Conservation (phyloP, 2,797 vertebrate genomes). For the Acipenser oxyrinchus region DNA sequence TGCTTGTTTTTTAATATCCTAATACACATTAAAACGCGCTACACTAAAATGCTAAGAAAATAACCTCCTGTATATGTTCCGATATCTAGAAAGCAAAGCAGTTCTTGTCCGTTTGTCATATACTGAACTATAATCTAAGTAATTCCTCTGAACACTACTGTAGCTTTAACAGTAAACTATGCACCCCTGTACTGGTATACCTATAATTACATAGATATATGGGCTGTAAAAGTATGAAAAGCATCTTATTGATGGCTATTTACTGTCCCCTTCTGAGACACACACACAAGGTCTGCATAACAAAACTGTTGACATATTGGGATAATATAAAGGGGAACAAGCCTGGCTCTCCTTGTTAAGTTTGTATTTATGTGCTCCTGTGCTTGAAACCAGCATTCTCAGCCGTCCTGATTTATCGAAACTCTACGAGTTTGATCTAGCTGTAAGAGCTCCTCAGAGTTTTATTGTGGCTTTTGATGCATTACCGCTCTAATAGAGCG, state of each 20-base stretch:
- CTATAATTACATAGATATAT: background rate
- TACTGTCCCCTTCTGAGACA: background rate
- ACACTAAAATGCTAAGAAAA: no score
- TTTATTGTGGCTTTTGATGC: background rate
- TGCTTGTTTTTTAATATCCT: no score
- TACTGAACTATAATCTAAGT: no score
- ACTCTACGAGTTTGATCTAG: slow-evolving; percentile 1
- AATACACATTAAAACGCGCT: no score
- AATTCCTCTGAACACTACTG: no score
- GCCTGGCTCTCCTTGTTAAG: background rate
- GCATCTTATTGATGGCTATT: background rate
- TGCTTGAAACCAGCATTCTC: background rate
- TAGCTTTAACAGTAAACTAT: no score
- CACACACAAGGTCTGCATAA: background rate
- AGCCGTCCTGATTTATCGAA: slow-evolving; percentile 1
- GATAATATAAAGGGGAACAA: slow-evolving; percentile 1
- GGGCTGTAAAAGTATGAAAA: background rate
- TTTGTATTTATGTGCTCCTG: slow-evolving; percentile 1
- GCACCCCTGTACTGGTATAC: background rate
- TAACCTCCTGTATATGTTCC: no score
- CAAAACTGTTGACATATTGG: background rate
- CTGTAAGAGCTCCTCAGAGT: background rate
- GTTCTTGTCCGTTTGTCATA: no score
- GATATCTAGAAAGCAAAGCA: no score
- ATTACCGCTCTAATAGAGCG: background rate